Percentiles rank a stretch among this genome's conserved stretches.
Conservation (phyloP, 2,888 invertebrate genomes). For the Torymus texanus region DNA sequence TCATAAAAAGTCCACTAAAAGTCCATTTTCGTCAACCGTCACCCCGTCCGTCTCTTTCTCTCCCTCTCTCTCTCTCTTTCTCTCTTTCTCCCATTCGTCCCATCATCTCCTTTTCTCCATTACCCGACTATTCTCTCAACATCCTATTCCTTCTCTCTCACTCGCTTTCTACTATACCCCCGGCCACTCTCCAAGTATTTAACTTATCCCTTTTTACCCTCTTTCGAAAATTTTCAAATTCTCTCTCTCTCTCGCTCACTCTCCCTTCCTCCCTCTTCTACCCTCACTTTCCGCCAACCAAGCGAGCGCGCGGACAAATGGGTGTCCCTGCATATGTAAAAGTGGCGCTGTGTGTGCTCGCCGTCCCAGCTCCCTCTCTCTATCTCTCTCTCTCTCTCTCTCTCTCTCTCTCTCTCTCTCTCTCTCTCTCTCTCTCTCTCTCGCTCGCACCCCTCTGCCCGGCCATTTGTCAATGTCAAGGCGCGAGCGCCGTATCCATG, state of each 20-base stretch:
- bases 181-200: conserved; percentile 13
- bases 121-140: conserved; percentile 47
- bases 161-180: background rate
- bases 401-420: conserved; percentile 57
- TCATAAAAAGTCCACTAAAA: conserved; percentile 54
- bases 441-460: conserved; percentile 71
- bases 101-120: conserved; percentile 53
- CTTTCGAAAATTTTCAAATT: conserved; percentile 39
- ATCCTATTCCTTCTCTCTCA: conserved; percentile 32
- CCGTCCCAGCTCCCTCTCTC: no score
- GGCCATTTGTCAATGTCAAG: conserved; percentile 76
- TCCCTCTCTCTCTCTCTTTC: conserved; percentile 27
- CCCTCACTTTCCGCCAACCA: conserved; percentile 57
- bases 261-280: conserved; percentile 29
- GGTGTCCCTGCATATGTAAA: conserved; percentile 76
- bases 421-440: background rate
- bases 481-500: conserved; percentile 75
- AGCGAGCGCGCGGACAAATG: conserved; percentile 71
- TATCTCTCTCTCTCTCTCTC: no score
- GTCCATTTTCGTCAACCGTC: conserved; percentile 43
- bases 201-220: conserved; percentile 30
- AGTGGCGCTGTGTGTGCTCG: conserved; percentile 73
- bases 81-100: conserved; percentile 19
- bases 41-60: no score
- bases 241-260: conserved; percentile 6